Evolutionary conservation across 2,888 invertebrate genomes (phyloP).

Genomic region (Alcis repandata): DNA sequence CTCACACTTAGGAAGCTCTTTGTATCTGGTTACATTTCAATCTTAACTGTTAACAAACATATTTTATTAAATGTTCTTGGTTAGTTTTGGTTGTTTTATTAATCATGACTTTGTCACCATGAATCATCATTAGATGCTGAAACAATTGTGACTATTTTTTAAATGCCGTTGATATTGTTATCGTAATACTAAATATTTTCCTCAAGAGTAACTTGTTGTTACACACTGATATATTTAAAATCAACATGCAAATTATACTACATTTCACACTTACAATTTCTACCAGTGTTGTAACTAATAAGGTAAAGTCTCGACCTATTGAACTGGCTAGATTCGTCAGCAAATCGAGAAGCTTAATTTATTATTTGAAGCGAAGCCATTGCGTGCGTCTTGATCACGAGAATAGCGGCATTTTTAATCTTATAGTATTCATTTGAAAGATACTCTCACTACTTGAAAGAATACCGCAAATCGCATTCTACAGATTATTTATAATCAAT

Average conservation of each 20-base stretch:
- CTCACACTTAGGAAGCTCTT: not conserved
- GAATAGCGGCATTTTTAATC: not conserved
- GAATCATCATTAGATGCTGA: not conserved
- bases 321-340: not conserved
- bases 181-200: not conserved
- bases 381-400: conserved; percentile 6
- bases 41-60: not conserved
- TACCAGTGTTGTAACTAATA: too few relatives aligned
- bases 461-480: not conserved
- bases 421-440: not conserved
- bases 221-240: not conserved
- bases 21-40: not conserved
- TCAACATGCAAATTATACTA: too few relatives aligned
- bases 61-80: not conserved
- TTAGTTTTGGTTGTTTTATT: not conserved
- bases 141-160: not conserved
- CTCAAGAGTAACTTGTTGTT: not conserved
- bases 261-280: too few relatives aligned
- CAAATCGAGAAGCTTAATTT: not conserved
- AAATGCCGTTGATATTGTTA: not conserved
- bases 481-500: conserved; percentile 12
- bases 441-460: not conserved
- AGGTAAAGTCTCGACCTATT: too few relatives aligned
- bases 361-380: not conserved
- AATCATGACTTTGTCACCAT: conserved; percentile 1